Percentiles rank a stretch among this genome's conserved stretches.
phyloP scores from a whole-genome alignment of 2,888 invertebrate species.

The Malthinus flaveolus region DNA sequence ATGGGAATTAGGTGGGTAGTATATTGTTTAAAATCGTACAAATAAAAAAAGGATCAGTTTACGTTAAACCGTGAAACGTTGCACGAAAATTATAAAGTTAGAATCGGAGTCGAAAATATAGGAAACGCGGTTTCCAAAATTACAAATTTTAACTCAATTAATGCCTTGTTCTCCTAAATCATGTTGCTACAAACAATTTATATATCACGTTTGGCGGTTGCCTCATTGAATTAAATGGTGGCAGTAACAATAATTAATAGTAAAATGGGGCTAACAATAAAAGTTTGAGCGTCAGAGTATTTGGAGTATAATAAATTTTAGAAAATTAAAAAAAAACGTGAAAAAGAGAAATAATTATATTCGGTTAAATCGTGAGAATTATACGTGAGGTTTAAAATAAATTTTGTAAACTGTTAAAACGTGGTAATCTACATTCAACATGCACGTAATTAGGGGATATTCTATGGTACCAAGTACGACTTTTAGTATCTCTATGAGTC shows the following conservation, averaged over 20 bases:
- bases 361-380: conserved; percentile 1
- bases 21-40: too few species aligned
- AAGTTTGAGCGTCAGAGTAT: too few species aligned
- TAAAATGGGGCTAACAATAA: too few species aligned
- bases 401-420: not conserved
- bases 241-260: too few species aligned
- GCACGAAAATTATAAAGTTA: conserved; percentile 2
- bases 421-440: conserved; percentile 12
- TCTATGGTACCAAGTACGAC: conserved; percentile 11
- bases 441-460: conserved; percentile 12
- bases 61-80: not conserved
- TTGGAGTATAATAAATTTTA: too few species aligned
- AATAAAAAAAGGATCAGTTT: not conserved
- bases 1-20: too few species aligned
- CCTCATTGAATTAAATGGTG: not conserved
- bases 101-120: conserved; percentile 1
- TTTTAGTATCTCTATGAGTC: not conserved
- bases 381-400: conserved; percentile 1
- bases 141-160: conserved; percentile 13
- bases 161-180: conserved; percentile 5
- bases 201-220: conserved; percentile 5
- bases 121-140: conserved; percentile 1
- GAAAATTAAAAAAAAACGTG: too few species aligned
- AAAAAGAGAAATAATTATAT: too few species aligned
- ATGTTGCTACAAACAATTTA: conserved; percentile 3